Evolutionary conservation across 1,140 invertebrate species (phyloP), one percentile per base, ranked within the genome.

Genomic region (Latrodectus geometricus): DNA sequence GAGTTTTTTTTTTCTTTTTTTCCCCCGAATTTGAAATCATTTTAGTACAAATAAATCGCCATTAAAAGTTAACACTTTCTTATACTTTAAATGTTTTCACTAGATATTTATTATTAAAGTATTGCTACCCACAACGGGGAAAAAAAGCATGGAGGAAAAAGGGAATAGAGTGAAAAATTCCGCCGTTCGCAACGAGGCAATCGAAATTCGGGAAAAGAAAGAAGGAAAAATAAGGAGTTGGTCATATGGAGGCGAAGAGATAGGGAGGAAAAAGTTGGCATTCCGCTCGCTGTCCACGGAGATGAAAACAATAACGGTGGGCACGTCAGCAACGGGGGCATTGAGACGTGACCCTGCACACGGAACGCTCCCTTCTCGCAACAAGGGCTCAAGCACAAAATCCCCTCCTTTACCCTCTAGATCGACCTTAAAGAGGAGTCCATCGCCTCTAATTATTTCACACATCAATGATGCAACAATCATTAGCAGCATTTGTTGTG

Each of bases 271-370:
- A 12, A 69, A 84, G 82, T 76, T 76, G 82, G 74, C 23, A 84
- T 84, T 84, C 82, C 9, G 73, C 74, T 84, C 72, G 21, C 82
- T 35, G 65, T 69, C 82, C 82, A 76, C 82, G 82, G 21, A 76
- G 82, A 76, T 35, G 82, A 84, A 84, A 84, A 84, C 82, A 84
- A 84, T 84, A 84, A 84, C 82, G 82, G 82, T 76, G 73, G 73
- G 82, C 82, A 84, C 82, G 82, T 76, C 82, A 76, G 80, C 80
- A 82, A 17, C 15, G 52, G 52, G 73, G 61, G 48, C 54, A 76
- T 65, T 68, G 72, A 69, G 50, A 84, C 82, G 82, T 84, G 82
- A 84, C 82, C 56, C 56, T n/a, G 82, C 82, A 76, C 80, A 83
- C 56, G 80, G 80, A 83, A 83, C 52, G 11, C 79, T 8, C 54